These are phyloP conservation scores for Theocolax elegans DNA, from an alignment of 1,140 invertebrate species.

Conservation along the genomic window DNA sequence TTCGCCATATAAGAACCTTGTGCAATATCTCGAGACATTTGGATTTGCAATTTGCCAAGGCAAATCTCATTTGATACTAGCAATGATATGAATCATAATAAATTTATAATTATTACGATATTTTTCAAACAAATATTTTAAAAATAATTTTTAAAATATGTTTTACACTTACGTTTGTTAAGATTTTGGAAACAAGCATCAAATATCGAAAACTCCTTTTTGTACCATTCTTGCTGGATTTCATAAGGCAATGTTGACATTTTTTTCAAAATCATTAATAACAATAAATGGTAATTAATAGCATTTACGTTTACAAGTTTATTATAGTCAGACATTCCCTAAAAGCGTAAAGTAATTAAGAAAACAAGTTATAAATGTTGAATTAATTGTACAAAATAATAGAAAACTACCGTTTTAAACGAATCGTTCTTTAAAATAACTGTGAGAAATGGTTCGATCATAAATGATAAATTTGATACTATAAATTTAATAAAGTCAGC, in stretches of 20 bases:
- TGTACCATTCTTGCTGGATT: constrained; percentile 47
- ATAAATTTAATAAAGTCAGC: constrained; percentile 46
- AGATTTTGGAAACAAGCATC: constrained; percentile 53
- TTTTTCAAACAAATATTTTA: not conserved
- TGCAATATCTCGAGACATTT: constrained; percentile 41
- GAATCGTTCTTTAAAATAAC: constrained; percentile 44
- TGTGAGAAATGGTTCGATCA: constrained; percentile 47
- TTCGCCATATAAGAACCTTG: constrained; percentile 36
- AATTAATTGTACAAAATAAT: not conserved
- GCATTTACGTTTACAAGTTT: constrained; percentile 32
- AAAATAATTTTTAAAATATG: constrained; percentile 13
- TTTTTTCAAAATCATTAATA: constrained; percentile 53
- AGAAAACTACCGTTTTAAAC: constrained; percentile 48
- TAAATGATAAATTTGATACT: constrained; percentile 42
- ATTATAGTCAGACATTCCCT: constrained; percentile 49
- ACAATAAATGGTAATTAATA: constrained; percentile 55
- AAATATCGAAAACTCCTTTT: constrained; percentile 48
- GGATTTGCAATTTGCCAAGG: constrained; percentile 44
- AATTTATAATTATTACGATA: not conserved
- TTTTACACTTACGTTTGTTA: constrained; percentile 49
- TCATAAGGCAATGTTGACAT: constrained; percentile 47
- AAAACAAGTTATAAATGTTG: constrained; percentile 9
- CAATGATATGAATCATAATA: not conserved
- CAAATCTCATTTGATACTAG: constrained; percentile 48
- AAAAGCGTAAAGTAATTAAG: constrained; percentile 52